phyloP scores from a whole-genome alignment of 2,113 vertebrate species.

The Indicator indicator region DNA sequence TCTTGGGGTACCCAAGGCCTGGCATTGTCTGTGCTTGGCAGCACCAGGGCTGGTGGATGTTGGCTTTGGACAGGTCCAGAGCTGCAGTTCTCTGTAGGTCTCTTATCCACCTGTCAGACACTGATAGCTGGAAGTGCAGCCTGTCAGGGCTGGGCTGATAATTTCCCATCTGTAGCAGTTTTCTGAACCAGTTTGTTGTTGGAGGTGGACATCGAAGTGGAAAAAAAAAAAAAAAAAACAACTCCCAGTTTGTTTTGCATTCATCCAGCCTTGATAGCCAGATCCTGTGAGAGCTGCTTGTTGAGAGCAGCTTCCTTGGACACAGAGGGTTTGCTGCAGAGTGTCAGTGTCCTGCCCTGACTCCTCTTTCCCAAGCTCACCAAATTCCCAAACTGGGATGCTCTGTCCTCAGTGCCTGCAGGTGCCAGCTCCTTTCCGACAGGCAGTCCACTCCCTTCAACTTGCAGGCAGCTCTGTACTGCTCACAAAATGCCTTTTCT shows the following conservation, averaged over 20 bases:
- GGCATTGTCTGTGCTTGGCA: background rate
- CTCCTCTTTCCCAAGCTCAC: background rate
- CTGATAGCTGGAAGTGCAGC: background rate
- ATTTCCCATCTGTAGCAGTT: rapidly evolving
- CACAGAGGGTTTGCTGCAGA: background rate
- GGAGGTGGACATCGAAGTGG: background rate
- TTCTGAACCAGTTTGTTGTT: background rate
- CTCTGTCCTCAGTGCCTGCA: background rate
- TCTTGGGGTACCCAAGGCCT: no score
- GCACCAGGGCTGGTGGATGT: rapidly evolving
- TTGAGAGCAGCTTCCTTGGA: background rate
- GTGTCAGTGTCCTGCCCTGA: background rate
- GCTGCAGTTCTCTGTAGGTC: rapidly evolving
- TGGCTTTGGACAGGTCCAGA: background rate
- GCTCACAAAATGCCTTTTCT: background rate
- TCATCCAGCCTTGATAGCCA: background rate
- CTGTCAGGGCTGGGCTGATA: background rate
- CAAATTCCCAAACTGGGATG: background rate
- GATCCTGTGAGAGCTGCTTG: background rate
- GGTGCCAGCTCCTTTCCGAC: background rate
- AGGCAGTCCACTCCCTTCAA: background rate
- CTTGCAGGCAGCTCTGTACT: background rate
- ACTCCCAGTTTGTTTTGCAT: background rate
- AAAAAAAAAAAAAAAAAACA: background rate
- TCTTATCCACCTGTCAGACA: background rate